A percentile compares a stretch with the other conserved stretches of the same genome.
These are phyloP conservation scores for Isaurus tuberculatus DNA, from an alignment of 92 coral and sea anemone species.

Conservation along the genomic window DNA sequence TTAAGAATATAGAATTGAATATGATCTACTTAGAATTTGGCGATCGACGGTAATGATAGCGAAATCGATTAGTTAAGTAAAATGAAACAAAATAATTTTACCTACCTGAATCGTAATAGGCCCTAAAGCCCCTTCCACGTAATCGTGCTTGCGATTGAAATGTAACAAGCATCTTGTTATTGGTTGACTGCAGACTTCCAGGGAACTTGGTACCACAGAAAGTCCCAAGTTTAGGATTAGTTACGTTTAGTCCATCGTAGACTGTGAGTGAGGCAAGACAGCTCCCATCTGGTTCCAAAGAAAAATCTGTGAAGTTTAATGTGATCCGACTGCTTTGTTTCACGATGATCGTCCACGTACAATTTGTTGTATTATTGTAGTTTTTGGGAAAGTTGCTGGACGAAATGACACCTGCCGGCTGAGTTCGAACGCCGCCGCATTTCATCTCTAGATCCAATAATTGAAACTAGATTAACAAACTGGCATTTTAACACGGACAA, in stretches of 20 bases:
- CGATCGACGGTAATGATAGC: too few species aligned
- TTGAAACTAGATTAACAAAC: background rate
- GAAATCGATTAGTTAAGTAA: too few species aligned
- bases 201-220: conserved; percentile 77
- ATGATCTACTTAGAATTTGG: too few species aligned
- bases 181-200: conserved; percentile 62
- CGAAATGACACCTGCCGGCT: conserved; percentile 84
- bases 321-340: conserved; percentile 69
- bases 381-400: conserved; percentile 76
- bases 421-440: conserved; percentile 79
- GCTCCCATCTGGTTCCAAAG: conserved; percentile 62
- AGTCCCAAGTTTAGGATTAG: conserved; percentile 67
- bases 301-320: conserved; percentile 80
- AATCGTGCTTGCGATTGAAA: conserved; percentile 57
- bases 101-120: conserved; percentile 86
- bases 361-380: conserved; percentile 62
- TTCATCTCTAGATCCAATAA: conserved; percentile 50
- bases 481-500: too few species aligned
- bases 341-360: conserved; percentile 73
- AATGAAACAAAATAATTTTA: too few species aligned
- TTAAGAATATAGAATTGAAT: too few species aligned
- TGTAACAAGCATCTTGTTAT: conserved; percentile 70
- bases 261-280: conserved; percentile 73
- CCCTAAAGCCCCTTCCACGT: conserved; percentile 79
- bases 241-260: conserved; percentile 74